phyloP scores from a whole-genome alignment of 2,113 vertebrate genomes.

The Gobio gobio region DNA sequence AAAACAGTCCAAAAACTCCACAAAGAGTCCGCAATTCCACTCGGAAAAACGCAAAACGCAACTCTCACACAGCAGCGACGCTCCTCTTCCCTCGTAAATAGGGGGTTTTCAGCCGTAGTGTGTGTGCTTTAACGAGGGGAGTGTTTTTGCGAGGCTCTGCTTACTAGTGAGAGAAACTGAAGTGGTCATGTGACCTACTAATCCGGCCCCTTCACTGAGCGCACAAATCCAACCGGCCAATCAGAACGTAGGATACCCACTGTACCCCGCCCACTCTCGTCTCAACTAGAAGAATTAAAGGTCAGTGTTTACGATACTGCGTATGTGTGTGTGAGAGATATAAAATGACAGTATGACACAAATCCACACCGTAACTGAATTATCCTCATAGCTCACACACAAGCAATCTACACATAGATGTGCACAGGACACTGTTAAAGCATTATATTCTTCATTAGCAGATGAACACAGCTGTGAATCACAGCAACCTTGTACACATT shows the following conservation, averaged over 20 bases:
- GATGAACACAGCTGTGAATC: not conserved
- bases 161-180: not conserved
- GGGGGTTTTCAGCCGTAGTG: not conserved
- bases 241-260: not conserved
- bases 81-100: slow-evolving; percentile 14
- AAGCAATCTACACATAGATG: not conserved
- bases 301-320: slow-evolving; percentile 35
- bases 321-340: not conserved
- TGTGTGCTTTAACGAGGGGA: slow-evolving; percentile 1
- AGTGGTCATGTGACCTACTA: slow-evolving; percentile 42
- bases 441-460: not conserved
- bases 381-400: not conserved
- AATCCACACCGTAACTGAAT: slow-evolving; percentile 11
- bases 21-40: not conserved
- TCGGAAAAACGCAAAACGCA: not conserved
- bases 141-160: slow-evolving; percentile 4
- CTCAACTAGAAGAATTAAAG: slow-evolving; percentile 23
- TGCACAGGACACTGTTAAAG: not conserved
- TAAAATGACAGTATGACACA: not conserved
- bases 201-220: slow-evolving; percentile 40
- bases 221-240: slow-evolving; percentile 35
- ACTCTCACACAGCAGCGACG: not conserved
- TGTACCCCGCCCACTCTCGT: not conserved
- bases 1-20: not conserved
- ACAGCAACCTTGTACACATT: not conserved